Evolutionary conservation across 1,140 invertebrate genomes (phyloP), one percentile per base, ranked within the genome.

Genomic region (Hetaerina americana): DNA sequence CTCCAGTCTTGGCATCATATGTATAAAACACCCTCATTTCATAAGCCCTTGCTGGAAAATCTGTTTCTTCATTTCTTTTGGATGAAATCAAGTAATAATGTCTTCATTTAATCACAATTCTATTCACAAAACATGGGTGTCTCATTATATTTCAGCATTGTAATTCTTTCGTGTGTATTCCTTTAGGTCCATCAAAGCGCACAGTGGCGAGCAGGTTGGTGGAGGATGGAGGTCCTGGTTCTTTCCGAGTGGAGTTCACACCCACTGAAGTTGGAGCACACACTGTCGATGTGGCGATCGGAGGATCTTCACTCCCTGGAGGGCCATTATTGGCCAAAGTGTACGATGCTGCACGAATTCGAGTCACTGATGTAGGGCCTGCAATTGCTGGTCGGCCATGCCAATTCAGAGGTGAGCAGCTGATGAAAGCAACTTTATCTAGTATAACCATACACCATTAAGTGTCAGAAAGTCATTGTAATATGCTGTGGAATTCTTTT

Each of bases 241-340:
- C 92, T 69, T 93, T 92, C 82, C 87, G 88, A 70, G 90, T 97
- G 29, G 93, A 96, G 80, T 97, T 97, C 80, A 90, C 90, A 31
- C 94, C 94, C 12, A 89, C 87, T 66, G 94, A 96, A 84, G 94
- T 97, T 73, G 94, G 94, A 76, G 94, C 90, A 74, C 94, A 96
- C 79, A 84, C 94, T 27, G 90, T 96, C 74, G 94, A 96, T 81
- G 90, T 94, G 75, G 86, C 87, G 73, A 90, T 95, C 70, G 91
- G 88, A 74, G 93, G 93, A 73, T 90, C 92, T 79, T 93, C 94
- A 82, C 82, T 96, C 74, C 89, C 90, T 76, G 91, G 89, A 73
- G 92, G 92, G 66, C 92, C 93, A 22, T 85, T 96, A 66, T 87
- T 95, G 71, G 93, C 92, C 74, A 96, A 96, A 86, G 94, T 94